Evolutionary conservation across 2,888 invertebrate species (phyloP), one percentile per base, ranked within the genome.

Genomic region (Apantesis nais): DNA sequence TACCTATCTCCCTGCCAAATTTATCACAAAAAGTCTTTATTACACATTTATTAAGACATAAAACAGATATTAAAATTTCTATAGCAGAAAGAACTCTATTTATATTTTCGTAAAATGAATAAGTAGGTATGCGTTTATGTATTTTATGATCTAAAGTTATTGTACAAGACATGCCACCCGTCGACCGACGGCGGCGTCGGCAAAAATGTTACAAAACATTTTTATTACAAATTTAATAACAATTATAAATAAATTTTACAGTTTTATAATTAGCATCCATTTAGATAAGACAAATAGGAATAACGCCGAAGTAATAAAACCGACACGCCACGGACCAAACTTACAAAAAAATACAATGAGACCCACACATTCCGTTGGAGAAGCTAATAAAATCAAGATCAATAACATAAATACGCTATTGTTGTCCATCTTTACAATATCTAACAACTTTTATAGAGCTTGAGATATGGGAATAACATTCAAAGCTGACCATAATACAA

Each of bases 401-500:
- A 93, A 92, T 91, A 92, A 90, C 89, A 91, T 88, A 91, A 92
- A 93, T 87, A 89, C 83, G 77, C 91, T 87, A 93, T 94, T 94
- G 94, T 95, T 90, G 89, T 88, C 89, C 86, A 82, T 86, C 88
- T 87, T 86, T 87, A 90, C 87, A 90, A 86, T 87, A 88, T 90
- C 90, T 91, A 90, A 93, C 89, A 90, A 90, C 90, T 84, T 91
- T 92, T 93, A 93, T 93, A 93, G 91, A 90, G 89, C 82, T 85
- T 88, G 88, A 92, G 88, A 91, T 93, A 92, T 92, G 91, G 89
- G 89, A 89, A 91, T 91, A 92, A 93, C 92, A 90, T 93, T 92
- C 90, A 90, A 90, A 93, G 88, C 90, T 90, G 91, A 90, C 92
- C 91, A 93, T 92, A 93, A 93, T 93, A 93, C 92, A 91, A 92